Conservation (phyloP, 2,888 invertebrate species). For the Pecten maximus region DNA sequence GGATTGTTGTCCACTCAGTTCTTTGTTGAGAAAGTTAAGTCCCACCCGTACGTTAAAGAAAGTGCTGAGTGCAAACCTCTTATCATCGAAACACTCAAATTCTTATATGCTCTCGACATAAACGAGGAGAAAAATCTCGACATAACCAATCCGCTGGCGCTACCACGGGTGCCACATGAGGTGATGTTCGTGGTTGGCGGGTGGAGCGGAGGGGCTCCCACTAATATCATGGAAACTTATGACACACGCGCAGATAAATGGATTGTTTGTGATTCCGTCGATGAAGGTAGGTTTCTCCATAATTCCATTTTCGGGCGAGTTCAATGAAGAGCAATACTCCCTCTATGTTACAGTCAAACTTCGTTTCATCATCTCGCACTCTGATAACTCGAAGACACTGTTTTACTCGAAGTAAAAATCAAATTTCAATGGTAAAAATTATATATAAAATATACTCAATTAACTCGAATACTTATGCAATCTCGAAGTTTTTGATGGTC, state of each 20-base stretch:
- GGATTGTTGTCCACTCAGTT: constrained; percentile 92
- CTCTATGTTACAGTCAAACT: too few relatives aligned
- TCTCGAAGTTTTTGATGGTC: too few relatives aligned
- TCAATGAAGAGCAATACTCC: too few relatives aligned
- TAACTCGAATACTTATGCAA: too few relatives aligned
- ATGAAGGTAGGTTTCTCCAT: constrained; percentile 69
- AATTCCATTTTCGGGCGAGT: too few relatives aligned
- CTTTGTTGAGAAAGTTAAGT: constrained; percentile 90
- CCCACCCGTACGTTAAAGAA: constrained; percentile 91
- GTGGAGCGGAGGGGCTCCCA: constrained; percentile 90
- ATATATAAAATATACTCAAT: too few relatives aligned
- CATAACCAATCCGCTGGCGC: constrained; percentile 85
- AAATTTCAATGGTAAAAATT: too few relatives aligned
- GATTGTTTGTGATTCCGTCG: constrained; percentile 75
- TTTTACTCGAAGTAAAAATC: too few relatives aligned
- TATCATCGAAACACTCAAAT: constrained; percentile 94
- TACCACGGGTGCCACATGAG: constrained; percentile 87
- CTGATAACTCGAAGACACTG: too few relatives aligned
- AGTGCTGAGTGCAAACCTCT: constrained; percentile 91
- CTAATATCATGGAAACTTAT: constrained; percentile 85
- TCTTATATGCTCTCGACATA: constrained; percentile 95
- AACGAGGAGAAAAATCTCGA: constrained; percentile 88
- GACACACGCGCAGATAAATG: constrained; percentile 82
- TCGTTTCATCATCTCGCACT: too few relatives aligned
- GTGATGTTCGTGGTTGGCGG: constrained; percentile 84